These are phyloP conservation scores for Leontocebus nigricollis DNA, from an alignment of 2,797 vertebrate species.

Conservation along the genomic window DNA sequence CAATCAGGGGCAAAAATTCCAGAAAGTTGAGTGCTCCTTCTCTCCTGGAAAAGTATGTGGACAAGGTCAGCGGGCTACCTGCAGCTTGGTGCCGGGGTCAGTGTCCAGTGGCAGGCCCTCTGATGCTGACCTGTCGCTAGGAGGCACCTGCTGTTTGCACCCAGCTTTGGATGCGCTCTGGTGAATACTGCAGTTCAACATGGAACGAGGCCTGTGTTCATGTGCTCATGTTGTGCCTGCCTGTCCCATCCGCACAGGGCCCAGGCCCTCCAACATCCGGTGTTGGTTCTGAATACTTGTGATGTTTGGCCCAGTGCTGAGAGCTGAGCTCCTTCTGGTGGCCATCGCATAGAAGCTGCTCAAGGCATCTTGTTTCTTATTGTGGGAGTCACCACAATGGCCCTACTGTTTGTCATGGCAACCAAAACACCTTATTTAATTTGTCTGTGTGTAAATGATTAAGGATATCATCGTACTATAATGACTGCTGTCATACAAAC, in stretches of 20 bases:
- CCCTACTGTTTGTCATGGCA: background rate
- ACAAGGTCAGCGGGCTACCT: fast-evolving
- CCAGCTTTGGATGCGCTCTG: background rate
- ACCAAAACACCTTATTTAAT: background rate
- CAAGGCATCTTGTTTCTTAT: background rate
- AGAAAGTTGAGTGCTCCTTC: background rate
- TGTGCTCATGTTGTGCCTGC: background rate
- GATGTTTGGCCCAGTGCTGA: background rate
- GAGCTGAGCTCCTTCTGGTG: background rate
- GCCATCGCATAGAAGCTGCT: background rate
- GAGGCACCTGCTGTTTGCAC: background rate
- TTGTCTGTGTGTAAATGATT: background rate
- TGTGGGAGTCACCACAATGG: background rate
- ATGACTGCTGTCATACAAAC: background rate
- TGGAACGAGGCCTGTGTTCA: fast-evolving
- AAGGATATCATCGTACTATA: background rate
- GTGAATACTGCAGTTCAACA: background rate
- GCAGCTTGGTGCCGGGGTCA: fast-evolving
- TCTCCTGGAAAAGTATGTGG: background rate
- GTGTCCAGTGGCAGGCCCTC: fast-evolving
- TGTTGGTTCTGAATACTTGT: background rate
- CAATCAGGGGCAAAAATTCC: background rate
- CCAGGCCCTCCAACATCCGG: background rate
- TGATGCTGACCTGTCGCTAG: fast-evolving
- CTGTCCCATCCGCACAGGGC: background rate